Conservation (phyloP, 2,113 vertebrate genomes). For the Oreotrochilus melanogaster region DNA sequence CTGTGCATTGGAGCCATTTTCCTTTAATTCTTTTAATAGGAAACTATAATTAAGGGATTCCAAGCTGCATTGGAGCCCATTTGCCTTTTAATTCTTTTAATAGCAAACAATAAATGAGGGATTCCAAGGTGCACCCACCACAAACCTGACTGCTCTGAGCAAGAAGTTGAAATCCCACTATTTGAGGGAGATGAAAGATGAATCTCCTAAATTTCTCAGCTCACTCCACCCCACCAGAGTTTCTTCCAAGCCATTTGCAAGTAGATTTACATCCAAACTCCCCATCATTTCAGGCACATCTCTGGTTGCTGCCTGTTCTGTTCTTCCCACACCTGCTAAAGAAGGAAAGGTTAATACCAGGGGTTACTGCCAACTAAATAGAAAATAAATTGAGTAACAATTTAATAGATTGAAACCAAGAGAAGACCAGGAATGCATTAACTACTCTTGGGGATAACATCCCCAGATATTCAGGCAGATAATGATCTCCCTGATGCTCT, state of each 20-base stretch:
- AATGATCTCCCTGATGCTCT: neutral
- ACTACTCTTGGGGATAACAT: neutral
- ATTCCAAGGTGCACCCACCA: neutral
- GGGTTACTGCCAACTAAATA: neutral
- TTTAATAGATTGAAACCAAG: neutral
- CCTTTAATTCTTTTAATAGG: too few species aligned
- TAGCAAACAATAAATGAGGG: neutral
- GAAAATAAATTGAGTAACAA: slow-evolving; percentile 20
- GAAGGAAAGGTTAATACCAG: slow-evolving; percentile 3
- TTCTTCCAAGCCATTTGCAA: neutral
- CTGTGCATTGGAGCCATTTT: neutral
- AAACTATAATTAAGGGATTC: too few species aligned
- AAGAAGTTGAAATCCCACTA: neutral
- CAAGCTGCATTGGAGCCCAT: neutral
- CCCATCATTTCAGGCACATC: neutral
- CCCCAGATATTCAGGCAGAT: neutral
- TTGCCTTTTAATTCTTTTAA: neutral
- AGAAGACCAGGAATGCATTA: neutral
- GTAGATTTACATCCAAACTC: neutral
- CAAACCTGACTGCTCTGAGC: neutral
- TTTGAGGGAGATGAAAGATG: neutral
- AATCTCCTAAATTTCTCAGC: neutral
- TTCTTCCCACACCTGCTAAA: neutral
- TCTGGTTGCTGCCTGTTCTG: neutral
- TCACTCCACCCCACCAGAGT: neutral